Evolutionary conservation across 2,797 vertebrate species (phyloP).

Genomic region (Zenarchopterus dispar): DNA sequence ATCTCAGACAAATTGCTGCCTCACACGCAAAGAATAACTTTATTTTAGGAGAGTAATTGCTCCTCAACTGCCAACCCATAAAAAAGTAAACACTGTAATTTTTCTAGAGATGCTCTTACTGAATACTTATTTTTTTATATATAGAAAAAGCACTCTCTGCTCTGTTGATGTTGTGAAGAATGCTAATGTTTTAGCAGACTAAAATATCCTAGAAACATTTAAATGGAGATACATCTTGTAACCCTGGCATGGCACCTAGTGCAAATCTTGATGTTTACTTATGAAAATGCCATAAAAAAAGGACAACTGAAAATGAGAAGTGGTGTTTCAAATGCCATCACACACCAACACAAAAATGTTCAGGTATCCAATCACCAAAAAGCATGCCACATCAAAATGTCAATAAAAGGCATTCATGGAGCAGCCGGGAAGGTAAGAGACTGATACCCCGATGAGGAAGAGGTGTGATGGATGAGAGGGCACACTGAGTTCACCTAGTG

Average conservation of each 20-base stretch:
- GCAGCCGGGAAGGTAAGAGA: not conserved
- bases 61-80: constrained; percentile 19
- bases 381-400: not conserved
- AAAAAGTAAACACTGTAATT: not conserved
- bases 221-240: constrained; percentile 18
- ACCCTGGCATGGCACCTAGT: not conserved
- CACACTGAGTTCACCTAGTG: not conserved
- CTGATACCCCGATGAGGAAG: not conserved
- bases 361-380: not conserved
- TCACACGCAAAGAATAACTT: constrained; percentile 15
- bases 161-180: too few species aligned
- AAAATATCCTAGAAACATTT: constrained; percentile 8
- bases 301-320: too few species aligned
- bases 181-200: constrained; percentile 2
- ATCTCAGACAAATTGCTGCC: constrained; percentile 20
- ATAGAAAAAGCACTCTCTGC: too few species aligned
- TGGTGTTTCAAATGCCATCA: not conserved
- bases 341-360: not conserved
- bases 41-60: constrained; percentile 6
- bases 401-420: not conserved
- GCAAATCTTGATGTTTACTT: constrained; percentile 15
- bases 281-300: constrained; percentile 2
- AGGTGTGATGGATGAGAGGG: not conserved
- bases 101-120: not conserved
- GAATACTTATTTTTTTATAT: constrained; percentile 1